phyloP scores from a whole-genome alignment of 2,888 invertebrate species.

The Sarcophaga caerulescens region DNA sequence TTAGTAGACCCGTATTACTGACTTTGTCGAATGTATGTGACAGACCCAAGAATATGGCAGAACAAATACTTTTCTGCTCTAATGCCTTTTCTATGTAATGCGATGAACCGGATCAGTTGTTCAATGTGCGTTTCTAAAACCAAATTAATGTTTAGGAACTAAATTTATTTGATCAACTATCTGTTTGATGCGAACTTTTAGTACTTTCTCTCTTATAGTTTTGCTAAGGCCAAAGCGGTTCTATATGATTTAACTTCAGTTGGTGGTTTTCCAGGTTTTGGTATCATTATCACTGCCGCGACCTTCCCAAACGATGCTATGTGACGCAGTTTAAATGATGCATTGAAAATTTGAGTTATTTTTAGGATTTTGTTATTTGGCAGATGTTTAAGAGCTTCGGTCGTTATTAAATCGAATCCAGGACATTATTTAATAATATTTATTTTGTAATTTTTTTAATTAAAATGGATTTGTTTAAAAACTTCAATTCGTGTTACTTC shows the following conservation, averaged over 20 bases:
- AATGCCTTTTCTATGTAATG: no score
- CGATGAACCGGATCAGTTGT: no score
- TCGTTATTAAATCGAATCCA: not conserved
- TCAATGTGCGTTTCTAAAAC: no score
- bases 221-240: not conserved
- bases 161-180: no score
- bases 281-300: not conserved
- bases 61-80: no score
- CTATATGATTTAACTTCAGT: not conserved
- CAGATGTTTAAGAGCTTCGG: not conserved
- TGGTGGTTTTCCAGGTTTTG: not conserved
- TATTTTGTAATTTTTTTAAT: not conserved
- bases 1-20: no score
- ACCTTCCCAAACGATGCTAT: not conserved
- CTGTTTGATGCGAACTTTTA: not conserved
- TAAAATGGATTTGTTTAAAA: not conserved
- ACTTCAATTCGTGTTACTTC: not conserved
- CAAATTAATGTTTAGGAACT: no score
- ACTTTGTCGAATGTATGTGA: no score
- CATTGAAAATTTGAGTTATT: not conserved
- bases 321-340: not conserved
- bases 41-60: no score
- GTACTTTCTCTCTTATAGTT: not conserved
- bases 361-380: not conserved
- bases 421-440: no score